Conservation (phyloP, 2,113 vertebrate genomes). For the Mesitornis unicolor region DNA sequence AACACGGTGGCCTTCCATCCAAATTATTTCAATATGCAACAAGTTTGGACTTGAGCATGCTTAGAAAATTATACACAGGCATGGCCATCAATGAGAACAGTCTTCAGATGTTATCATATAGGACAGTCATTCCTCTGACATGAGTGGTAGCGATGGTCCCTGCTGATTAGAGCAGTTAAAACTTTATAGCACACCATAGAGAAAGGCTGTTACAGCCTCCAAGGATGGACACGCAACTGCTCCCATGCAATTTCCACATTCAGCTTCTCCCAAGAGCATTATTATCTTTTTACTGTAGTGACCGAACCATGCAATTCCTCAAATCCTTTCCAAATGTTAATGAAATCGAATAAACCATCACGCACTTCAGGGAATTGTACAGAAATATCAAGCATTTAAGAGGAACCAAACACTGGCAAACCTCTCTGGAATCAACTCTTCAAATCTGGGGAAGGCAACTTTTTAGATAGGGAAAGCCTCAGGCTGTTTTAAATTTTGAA, state of each 20-base stretch:
- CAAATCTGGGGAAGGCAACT: neutral
- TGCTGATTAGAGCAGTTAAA: conserved; percentile 41
- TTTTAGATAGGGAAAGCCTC: neutral
- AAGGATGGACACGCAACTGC: conserved; percentile 5
- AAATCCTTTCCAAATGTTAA: conserved; percentile 65
- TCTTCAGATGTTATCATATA: neutral
- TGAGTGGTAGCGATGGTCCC: conserved; percentile 6
- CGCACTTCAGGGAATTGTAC: conserved; percentile 27
- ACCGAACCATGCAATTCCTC: conserved; percentile 50
- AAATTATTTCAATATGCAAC: neutral
- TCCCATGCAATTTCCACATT: conserved; percentile 52
- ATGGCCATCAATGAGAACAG: neutral
- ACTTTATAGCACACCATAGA: neutral
- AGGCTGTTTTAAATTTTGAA: conserved; percentile 12
- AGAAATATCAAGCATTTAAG: conserved; percentile 50
- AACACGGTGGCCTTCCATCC: neutral
- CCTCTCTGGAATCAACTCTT: neutral
- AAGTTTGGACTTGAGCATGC: neutral
- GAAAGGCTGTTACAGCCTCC: conserved; percentile 6
- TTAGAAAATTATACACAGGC: neutral
- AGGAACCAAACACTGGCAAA: conserved; percentile 33
- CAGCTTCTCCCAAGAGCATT: conserved; percentile 27
- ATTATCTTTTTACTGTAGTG: conserved; percentile 55
- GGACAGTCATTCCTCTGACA: conserved; percentile 3
- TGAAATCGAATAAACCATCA: conserved; percentile 57